A percentile compares a stretch with the other conserved stretches of the same genome.
Evolutionary conservation across 2,888 invertebrate species (phyloP).

Genomic region (Crocallis elinguaria): DNA sequence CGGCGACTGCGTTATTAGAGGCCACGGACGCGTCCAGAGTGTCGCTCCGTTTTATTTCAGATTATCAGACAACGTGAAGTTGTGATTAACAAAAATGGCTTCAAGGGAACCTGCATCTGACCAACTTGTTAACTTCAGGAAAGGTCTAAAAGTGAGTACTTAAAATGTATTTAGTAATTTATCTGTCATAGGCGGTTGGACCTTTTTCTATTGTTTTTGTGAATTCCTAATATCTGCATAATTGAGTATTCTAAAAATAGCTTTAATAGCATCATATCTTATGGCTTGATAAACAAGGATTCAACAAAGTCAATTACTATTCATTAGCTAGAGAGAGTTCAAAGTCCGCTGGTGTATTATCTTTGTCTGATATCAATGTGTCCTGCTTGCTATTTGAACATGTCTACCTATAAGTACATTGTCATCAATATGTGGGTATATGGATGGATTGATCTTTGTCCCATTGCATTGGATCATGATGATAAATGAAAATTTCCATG

Average conservation of each 20-base stretch:
- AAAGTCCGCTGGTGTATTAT: not conserved
- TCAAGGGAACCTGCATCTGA: conserved; percentile 86
- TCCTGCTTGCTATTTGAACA: not conserved
- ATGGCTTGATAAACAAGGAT: not conserved
- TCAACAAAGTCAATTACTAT: not conserved
- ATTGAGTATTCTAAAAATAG: not conserved
- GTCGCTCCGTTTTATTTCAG: conserved; percentile 67
- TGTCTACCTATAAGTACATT: not conserved
- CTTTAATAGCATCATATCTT: not conserved
- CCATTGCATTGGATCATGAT: conserved; percentile 15
- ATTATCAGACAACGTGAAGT: conserved; percentile 24
- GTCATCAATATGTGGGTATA: not conserved
- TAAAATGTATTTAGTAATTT: not conserved
- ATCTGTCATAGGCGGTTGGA: not conserved
- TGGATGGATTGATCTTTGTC: conserved; percentile 14
- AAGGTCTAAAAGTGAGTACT: conserved; percentile 82
- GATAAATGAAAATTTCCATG: conserved; percentile 11
- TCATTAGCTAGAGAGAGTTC: too few species aligned
- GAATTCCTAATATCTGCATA: not conserved
- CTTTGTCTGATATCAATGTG: not conserved
- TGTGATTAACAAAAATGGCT: conserved; percentile 53
- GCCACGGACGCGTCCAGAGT: conserved; percentile 62
- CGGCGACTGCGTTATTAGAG: conserved; percentile 57
- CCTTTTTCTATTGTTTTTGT: not conserved
- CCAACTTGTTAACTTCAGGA: conserved; percentile 87